A percentile compares a stretch with the other conserved stretches of the same genome.
Conservation (phyloP, 92 coral and sea anemone genomes). For the Parazoanthus darwini region DNA sequence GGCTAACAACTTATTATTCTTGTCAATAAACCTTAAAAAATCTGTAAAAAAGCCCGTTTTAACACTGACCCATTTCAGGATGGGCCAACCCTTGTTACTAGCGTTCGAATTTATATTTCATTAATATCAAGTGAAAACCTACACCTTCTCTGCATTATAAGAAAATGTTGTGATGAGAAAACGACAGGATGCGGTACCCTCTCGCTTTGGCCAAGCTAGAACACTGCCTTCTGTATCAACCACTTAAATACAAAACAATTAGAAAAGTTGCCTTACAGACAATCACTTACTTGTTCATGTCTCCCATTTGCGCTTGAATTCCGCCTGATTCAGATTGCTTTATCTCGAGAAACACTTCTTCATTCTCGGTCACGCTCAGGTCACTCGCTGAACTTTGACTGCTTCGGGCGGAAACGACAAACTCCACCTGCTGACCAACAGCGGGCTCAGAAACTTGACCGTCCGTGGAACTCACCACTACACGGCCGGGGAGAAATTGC, state of each 20-base stretch:
- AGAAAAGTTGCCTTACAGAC: background rate
- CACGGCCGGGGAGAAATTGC: constrained; percentile 45
- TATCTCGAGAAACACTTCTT: constrained; percentile 33
- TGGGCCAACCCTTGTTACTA: too few relatives aligned
- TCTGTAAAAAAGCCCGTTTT: too few relatives aligned
- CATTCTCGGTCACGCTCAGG: constrained; percentile 17
- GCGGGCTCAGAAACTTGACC: constrained; percentile 26
- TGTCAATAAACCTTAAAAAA: too few relatives aligned
- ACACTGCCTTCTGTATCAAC: too few relatives aligned
- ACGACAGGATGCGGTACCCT: too few relatives aligned
- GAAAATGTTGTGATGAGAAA: too few relatives aligned
- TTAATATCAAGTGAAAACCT: too few relatives aligned
- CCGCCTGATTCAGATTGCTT: constrained; percentile 28
- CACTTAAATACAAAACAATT: background rate
- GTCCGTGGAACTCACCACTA: constrained; percentile 20
- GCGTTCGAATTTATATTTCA: too few relatives aligned
- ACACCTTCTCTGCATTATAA: too few relatives aligned
- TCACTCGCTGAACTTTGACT: constrained; percentile 9
- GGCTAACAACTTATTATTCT: too few relatives aligned
- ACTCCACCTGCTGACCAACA: constrained; percentile 23
- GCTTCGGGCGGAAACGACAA: constrained; percentile 17
- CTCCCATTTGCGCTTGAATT: constrained; percentile 34
- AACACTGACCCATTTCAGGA: too few relatives aligned
- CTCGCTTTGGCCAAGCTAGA: too few relatives aligned
- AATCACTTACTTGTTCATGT: constrained; percentile 25